Conservation (phyloP, 2,113 vertebrate genomes). For the Tauraco erythrolophus region DNA sequence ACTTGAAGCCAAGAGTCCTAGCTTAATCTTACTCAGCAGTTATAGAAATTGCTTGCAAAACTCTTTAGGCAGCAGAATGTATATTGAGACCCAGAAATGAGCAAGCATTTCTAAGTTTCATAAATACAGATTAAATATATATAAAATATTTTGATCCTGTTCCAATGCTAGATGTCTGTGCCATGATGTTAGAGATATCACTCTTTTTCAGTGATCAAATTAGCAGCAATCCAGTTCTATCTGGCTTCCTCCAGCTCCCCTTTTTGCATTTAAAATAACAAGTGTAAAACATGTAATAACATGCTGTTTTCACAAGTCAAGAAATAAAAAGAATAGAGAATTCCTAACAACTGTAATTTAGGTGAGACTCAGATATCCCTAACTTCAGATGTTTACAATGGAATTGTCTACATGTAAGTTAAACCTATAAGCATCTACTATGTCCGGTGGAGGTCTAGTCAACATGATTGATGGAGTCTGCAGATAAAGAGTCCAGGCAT, state of each 20-base stretch:
- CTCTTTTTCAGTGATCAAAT: not conserved
- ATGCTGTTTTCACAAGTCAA: fast-evolving
- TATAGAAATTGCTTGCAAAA: not conserved
- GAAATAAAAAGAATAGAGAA: not conserved
- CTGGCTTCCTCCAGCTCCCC: fast-evolving
- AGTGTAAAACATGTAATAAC: not conserved
- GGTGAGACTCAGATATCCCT: not conserved
- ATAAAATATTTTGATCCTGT: fast-evolving
- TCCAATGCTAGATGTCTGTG: not conserved
- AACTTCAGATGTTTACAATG: not conserved
- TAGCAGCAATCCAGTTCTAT: not conserved
- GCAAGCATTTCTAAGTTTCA: not conserved
- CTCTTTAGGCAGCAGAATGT: not conserved
- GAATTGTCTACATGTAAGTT: not conserved
- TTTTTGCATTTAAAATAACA: not conserved
- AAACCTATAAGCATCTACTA: not conserved
- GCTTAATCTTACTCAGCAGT: not conserved
- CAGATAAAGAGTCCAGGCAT: not conserved
- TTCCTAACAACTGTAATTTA: not conserved
- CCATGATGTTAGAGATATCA: not conserved
- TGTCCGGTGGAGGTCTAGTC: not conserved
- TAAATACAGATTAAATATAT: not conserved
- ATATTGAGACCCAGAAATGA: not conserved
- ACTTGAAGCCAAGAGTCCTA: not conserved
- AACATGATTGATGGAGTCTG: not conserved